These are phyloP conservation scores for Acromyrmex charruanus DNA, from an alignment of 1,140 invertebrate species.

Conservation along the genomic window DNA sequence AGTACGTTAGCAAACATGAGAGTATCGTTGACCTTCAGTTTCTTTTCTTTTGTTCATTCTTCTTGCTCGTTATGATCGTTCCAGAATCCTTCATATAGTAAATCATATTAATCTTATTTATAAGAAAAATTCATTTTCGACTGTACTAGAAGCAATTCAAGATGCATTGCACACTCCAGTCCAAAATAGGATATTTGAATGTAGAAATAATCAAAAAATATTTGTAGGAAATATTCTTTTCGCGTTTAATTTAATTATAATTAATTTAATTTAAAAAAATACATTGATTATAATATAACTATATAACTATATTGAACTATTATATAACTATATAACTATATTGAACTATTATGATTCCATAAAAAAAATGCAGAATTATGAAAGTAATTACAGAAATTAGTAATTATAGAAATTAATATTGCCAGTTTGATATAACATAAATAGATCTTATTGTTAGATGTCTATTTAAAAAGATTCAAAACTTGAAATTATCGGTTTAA, in stretches of 20 bases:
- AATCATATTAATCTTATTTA: neutral
- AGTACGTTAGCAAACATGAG: slow-evolving; percentile 74
- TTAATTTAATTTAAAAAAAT: neutral
- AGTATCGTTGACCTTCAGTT: neutral
- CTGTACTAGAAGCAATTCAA: neutral
- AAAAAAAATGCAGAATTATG: neutral
- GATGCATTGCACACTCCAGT: neutral
- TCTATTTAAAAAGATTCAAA: too few species aligned
- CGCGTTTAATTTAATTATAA: neutral
- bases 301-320: too few species aligned
- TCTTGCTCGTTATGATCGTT: neutral
- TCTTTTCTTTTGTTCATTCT: neutral
- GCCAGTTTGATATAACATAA: too few species aligned
- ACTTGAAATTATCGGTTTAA: too few species aligned
- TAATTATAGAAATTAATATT: too few species aligned
- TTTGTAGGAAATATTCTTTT: neutral
- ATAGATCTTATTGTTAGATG: too few species aligned
- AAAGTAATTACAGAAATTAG: neutral
- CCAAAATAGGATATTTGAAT: neutral
- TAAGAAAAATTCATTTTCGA: neutral
- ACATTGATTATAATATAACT: neutral
- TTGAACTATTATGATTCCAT: neutral
- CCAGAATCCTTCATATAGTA: neutral
- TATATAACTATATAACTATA: neutral
- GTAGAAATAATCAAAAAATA: slow-evolving; percentile 4